Conservation (phyloP, 2,113 vertebrate species). For the Gavia stellata region DNA sequence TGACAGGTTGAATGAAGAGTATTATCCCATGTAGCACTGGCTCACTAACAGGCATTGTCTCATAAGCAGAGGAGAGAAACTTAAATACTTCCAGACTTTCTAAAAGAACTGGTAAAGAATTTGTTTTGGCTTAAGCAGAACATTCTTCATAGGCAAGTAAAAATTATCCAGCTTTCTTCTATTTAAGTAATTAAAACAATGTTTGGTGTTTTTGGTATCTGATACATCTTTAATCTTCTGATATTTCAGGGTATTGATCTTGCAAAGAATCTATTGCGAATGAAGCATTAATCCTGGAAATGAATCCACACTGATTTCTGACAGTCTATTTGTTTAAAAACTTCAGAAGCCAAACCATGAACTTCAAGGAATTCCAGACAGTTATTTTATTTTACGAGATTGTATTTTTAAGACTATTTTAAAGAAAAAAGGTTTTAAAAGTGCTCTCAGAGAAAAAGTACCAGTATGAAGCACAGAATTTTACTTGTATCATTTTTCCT, state of each 20-base stretch:
- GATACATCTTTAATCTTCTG: constrained; percentile 73
- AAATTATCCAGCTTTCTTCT: constrained; percentile 69
- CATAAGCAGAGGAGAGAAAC: constrained; percentile 63
- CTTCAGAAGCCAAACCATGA: constrained; percentile 71
- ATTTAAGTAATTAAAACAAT: constrained; percentile 77
- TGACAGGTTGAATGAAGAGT: constrained; percentile 31
- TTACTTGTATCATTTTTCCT: neutral
- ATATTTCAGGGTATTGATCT: constrained; percentile 75
- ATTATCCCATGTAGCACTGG: constrained; percentile 41
- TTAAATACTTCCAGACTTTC: constrained; percentile 80
- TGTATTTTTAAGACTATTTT: constrained; percentile 67
- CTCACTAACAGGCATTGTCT: constrained; percentile 69
- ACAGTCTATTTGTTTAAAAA: constrained; percentile 75
- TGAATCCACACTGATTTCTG: constrained; percentile 66
- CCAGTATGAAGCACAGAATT: constrained; percentile 15
- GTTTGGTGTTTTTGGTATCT: constrained; percentile 68
- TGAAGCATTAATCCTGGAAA: constrained; percentile 67
- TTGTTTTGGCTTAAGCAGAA: constrained; percentile 75
- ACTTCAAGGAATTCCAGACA: constrained; percentile 77
- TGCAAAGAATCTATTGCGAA: constrained; percentile 65
- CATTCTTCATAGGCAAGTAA: constrained; percentile 74
- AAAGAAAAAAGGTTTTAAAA: constrained; percentile 54
- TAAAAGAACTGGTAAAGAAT: constrained; percentile 76
- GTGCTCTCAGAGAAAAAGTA: constrained; percentile 9
- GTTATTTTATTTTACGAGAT: constrained; percentile 67